Percentiles rank a stretch among this genome's conserved stretches.
Evolutionary conservation across 2,888 invertebrate species (phyloP).

Genomic region (Drosophila borborema): DNA sequence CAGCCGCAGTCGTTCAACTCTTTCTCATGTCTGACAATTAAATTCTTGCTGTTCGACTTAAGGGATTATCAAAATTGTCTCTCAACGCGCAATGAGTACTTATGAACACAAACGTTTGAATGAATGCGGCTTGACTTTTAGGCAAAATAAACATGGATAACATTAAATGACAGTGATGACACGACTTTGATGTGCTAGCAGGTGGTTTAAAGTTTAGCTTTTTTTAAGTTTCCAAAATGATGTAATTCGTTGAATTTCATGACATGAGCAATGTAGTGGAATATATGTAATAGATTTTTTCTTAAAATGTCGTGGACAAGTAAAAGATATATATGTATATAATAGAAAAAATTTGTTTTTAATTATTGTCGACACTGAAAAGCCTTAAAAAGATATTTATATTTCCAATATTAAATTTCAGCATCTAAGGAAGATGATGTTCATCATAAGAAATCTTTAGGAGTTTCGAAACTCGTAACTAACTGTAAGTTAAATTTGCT

Average conservation of each 20-base stretch:
- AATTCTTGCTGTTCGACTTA: conserved; percentile 41
- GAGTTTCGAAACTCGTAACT: too few relatives aligned
- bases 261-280: too few relatives aligned
- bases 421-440: too few relatives aligned
- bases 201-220: background rate
- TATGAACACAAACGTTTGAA: conserved; percentile 37
- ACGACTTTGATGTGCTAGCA: background rate
- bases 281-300: too few relatives aligned
- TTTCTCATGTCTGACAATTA: conserved; percentile 40
- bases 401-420: too few relatives aligned
- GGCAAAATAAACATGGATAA: conserved; percentile 19
- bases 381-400: too few relatives aligned
- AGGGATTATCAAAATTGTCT: conserved; percentile 47
- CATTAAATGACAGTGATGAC: background rate
- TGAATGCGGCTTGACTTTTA: conserved; percentile 50
- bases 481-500: too few relatives aligned
- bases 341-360: too few relatives aligned
- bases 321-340: too few relatives aligned
- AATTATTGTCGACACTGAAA: too few relatives aligned
- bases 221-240: background rate
- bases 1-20: background rate
- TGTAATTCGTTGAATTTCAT: background rate
- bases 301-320: too few relatives aligned
- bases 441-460: too few relatives aligned
- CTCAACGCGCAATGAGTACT: conserved; percentile 8